A percentile compares a stretch with the other conserved stretches of the same genome.
phyloP scores from a whole-genome alignment of 2,888 invertebrate genomes.

The Acrocyrtus sp. region DNA sequence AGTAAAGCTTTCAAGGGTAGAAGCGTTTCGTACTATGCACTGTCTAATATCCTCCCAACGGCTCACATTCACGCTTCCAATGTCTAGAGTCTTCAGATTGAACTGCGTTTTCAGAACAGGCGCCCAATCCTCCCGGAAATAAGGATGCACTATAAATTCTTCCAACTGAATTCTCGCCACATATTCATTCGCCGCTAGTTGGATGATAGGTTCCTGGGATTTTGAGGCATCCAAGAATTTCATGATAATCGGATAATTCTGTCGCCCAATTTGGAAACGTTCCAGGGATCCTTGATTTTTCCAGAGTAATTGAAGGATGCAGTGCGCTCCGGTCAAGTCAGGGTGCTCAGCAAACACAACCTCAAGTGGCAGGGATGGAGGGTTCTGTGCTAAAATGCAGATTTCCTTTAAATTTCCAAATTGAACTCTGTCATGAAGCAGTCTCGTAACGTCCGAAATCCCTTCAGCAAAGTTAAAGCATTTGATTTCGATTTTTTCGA shows the following conservation, averaged over 20 bases:
- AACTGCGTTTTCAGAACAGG: slow-evolving; percentile 44
- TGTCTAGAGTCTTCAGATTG: slow-evolving; percentile 29
- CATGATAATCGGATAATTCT: slow-evolving; percentile 43
- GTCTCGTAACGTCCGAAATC: slow-evolving; percentile 47
- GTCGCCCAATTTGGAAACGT: slow-evolving; percentile 41
- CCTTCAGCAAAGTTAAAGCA: slow-evolving; percentile 58
- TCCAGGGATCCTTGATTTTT: slow-evolving; percentile 31
- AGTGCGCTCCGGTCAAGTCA: slow-evolving; percentile 34
- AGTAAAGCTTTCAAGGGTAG: slow-evolving; percentile 33
- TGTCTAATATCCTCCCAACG: slow-evolving; percentile 53
- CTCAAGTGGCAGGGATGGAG: slow-evolving; percentile 49
- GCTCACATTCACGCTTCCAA: slow-evolving; percentile 54
- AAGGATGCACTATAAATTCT: slow-evolving; percentile 52
- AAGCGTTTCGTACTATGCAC: slow-evolving; percentile 29
- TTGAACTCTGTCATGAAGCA: slow-evolving; percentile 43
- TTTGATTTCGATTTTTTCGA: slow-evolving; percentile 56
- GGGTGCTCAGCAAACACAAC: slow-evolving; percentile 37
- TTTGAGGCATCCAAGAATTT: slow-evolving; percentile 24
- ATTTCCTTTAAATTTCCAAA: slow-evolving; percentile 53
- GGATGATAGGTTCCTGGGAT: slow-evolving; percentile 12
- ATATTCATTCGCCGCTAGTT: slow-evolving; percentile 11
- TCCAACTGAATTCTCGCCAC: slow-evolving; percentile 41
- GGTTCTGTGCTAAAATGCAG: slow-evolving; percentile 53
- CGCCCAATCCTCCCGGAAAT: slow-evolving; percentile 58
- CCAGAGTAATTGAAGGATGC: slow-evolving; percentile 42